Evolutionary conservation across 2,888 invertebrate genomes (phyloP), one percentile per base, ranked within the genome.

Genomic region (Tiliacea citrago): DNA sequence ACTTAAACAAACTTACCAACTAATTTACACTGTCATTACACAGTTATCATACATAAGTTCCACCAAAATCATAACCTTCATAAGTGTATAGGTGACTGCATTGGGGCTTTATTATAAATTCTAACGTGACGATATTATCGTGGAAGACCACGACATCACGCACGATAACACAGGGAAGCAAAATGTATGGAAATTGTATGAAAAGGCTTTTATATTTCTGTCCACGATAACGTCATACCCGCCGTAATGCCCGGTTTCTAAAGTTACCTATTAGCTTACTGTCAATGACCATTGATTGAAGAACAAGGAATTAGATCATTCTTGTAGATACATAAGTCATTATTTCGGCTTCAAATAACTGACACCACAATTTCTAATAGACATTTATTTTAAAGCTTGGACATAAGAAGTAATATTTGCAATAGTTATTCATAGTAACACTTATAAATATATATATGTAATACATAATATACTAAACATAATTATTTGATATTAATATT

Each of bases 341-440:
- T n/a, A 16, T 16, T 61, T n/a, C 2, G 9, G 21, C 5, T 13
- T 21, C 13, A 13, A 49, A 65, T n/a, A 53, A 53, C 10, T 53
- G 35, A 16, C 51, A 66, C n/a, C 29, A 69, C 12, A 29, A 45
- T 49, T 69, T 45, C 0, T 51, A 62, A 70, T 82, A 73, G 42
- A 82, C 61, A 68, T 82, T 76, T 82, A 63, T 68, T 75, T 67
- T 73, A 82, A 82, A 73, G 75, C 75, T 82, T 68, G 35, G 53
- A 57, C 35, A 24, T 81, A 67, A 12, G 24, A 58, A 58, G 39
- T 58, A 35, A 16, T 73, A 75, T 75, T 63, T 70, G 75, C 61
- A 72, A 67, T 49, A 68, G 9, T 29, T 63, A 68, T 65, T 66
- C 16, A 24, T 35, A 71, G 51, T 76, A 81, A 77, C 68, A 73